Evolutionary conservation across 2,113 vertebrate species (phyloP).

Genomic region (Saccopteryx leptura): DNA sequence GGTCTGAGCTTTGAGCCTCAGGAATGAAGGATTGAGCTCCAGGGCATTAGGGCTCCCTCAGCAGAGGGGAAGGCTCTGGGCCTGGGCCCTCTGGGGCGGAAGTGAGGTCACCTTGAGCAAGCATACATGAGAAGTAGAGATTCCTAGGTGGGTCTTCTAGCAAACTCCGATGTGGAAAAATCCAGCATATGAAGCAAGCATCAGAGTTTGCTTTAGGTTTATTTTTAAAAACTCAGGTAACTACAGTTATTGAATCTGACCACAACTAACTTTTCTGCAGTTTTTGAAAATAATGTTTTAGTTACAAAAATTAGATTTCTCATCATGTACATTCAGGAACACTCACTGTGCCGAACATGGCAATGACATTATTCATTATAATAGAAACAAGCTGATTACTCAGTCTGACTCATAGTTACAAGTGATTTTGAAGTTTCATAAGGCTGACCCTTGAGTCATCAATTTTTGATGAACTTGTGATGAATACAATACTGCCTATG

Average conservation of each 20-base stretch:
- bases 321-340: neutral
- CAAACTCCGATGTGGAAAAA: slow-evolving; percentile 37
- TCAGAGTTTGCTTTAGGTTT: neutral
- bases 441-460: slow-evolving; percentile 60
- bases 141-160: neutral
- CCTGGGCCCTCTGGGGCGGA: neutral
- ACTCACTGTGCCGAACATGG: neutral
- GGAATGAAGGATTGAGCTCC: neutral
- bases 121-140: neutral
- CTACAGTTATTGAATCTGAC: neutral
- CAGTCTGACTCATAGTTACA: slow-evolving; percentile 68
- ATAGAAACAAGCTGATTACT: slow-evolving; percentile 69
- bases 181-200: neutral
- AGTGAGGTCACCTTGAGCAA: neutral
- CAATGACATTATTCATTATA: slow-evolving; percentile 47
- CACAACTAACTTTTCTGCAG: neutral
- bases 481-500: neutral
- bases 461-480: slow-evolving; percentile 27
- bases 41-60: neutral
- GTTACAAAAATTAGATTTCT: slow-evolving; percentile 32
- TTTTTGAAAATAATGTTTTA: slow-evolving; percentile 44
- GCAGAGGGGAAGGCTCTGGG: neutral
- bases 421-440: slow-evolving; percentile 70
- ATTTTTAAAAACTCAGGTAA: neutral
- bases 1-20: neutral